Evolutionary conservation across 2,113 vertebrate genomes (phyloP).

Genomic region (Vombatus ursinus): DNA sequence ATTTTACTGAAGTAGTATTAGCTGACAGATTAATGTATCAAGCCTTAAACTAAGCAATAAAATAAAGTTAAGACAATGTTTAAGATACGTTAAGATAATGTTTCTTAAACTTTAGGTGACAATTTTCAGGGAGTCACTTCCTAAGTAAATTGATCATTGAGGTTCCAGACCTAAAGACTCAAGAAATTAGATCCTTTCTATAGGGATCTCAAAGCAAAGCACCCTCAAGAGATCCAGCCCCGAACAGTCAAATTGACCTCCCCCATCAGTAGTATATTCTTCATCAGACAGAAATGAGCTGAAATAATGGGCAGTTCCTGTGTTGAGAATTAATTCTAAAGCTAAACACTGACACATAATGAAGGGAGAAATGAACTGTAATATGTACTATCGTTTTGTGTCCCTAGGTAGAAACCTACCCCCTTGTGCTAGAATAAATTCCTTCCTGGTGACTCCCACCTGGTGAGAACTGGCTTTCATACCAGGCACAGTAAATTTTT

Average conservation of each 20-base stretch:
- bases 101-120: background rate
- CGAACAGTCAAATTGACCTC: background rate
- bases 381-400: background rate
- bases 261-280: background rate
- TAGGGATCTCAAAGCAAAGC: background rate
- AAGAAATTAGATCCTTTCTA: background rate
- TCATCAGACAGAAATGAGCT: conserved; percentile 54
- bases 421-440: conserved; percentile 1
- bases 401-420: background rate
- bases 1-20: background rate
- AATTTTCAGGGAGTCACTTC: background rate
- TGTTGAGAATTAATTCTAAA: background rate
- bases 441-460: background rate
- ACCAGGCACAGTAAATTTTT: background rate
- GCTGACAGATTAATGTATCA: background rate
- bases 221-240: conserved; percentile 7
- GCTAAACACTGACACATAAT: conserved; percentile 17
- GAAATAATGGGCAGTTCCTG: conserved; percentile 77
- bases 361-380: conserved; percentile 25
- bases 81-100: background rate
- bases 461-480: conserved; percentile 22
- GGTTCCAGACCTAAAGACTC: background rate
- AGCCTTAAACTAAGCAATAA: background rate
- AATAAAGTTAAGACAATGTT: background rate
- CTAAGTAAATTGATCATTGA: conserved; percentile 26